phyloP scores from a whole-genome alignment of 2,113 vertebrate genomes.

The Ivindomyrus marchei region DNA sequence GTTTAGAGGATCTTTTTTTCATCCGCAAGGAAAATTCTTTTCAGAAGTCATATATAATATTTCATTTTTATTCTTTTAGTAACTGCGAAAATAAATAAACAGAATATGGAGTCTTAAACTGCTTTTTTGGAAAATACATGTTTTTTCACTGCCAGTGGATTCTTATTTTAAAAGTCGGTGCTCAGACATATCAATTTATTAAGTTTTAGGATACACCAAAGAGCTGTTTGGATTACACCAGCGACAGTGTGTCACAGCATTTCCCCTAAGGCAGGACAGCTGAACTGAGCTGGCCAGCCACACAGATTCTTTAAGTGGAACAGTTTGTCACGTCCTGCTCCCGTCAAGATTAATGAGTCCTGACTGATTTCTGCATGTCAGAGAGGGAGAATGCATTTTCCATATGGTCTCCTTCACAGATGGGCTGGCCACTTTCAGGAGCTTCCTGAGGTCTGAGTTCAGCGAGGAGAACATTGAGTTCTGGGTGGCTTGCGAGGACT shows the following conservation, averaged over 20 bases:
- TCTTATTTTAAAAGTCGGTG: background rate
- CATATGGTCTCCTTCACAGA: conserved; percentile 42
- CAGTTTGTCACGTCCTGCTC: background rate
- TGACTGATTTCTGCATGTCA: background rate
- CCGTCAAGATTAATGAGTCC: background rate
- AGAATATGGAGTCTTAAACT: background rate
- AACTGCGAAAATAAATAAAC: background rate
- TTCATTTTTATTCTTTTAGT: background rate
- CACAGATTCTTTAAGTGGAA: background rate
- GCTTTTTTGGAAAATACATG: background rate
- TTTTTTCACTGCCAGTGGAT: background rate
- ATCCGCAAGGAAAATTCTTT: background rate
- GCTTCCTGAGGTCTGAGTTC: conserved; percentile 68
- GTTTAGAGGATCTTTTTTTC: background rate
- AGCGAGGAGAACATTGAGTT: conserved; percentile 74
- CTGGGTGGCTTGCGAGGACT: conserved; percentile 71
- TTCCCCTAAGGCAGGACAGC: background rate
- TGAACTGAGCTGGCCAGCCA: background rate
- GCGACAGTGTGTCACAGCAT: background rate
- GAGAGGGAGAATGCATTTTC: background rate
- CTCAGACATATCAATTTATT: background rate
- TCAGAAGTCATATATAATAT: background rate
- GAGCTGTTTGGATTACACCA: background rate
- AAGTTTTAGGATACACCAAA: background rate
- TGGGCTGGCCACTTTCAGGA: conserved; percentile 63